Evolutionary conservation across 2,113 vertebrate species (phyloP).

Genomic region (Ailuropoda melanoleuca): DNA sequence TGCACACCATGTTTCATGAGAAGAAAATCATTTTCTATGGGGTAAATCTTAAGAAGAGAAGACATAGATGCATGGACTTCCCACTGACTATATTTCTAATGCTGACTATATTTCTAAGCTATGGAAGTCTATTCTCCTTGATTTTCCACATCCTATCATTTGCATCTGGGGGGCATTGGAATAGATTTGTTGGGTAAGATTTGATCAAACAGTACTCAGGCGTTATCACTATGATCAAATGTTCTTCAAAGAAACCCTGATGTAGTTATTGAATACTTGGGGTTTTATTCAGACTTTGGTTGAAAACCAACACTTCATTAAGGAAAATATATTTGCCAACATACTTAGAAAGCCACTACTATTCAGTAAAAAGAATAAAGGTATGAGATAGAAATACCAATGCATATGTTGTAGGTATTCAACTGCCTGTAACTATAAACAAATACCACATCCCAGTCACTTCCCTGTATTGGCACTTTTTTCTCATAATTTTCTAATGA

Average conservation of each 20-base stretch:
- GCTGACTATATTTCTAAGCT: too few relatives aligned
- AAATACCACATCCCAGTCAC: not conserved
- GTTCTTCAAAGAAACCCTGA: not conserved
- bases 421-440: not conserved
- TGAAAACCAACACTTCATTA: not conserved
- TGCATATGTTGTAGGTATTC: not conserved
- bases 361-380: not conserved
- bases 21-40: not conserved
- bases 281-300: not conserved
- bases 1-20: not conserved
- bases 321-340: not conserved
- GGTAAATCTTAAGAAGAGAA: not conserved
- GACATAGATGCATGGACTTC: not conserved
- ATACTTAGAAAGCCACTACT: not conserved
- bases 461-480: not conserved
- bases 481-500: not conserved
- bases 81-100: not conserved
- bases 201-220: not conserved
- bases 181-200: not conserved
- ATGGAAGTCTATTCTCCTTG: not conserved
- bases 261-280: not conserved
- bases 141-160: not conserved
- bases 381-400: not conserved
- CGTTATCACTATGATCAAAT: not conserved
- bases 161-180: not conserved